phyloP scores from a whole-genome alignment of 2,797 vertebrate genomes.

The Protosalanx chinensis region DNA sequence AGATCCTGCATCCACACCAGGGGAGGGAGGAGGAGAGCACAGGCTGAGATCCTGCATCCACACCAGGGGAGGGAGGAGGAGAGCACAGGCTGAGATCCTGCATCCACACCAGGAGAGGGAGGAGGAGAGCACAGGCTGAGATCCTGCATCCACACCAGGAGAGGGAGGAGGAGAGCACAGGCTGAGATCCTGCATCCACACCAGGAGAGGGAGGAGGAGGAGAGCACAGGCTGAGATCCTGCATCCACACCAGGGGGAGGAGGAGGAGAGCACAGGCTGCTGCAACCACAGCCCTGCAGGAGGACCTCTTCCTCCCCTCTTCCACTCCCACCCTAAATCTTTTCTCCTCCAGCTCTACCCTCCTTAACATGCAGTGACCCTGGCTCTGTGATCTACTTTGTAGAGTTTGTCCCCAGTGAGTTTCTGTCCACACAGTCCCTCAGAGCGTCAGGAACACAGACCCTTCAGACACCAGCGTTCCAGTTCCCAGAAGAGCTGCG shows the following conservation, averaged over 20 bases:
- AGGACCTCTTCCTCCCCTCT: not conserved
- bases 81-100: not conserved
- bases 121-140: no score
- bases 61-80: no score
- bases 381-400: not conserved
- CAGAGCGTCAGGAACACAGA: no score
- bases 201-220: no score
- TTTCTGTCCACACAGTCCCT: conserved; percentile 29
- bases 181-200: not conserved
- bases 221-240: no score
- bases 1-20: not conserved
- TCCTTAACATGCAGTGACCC: no score
- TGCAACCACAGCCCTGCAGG: conserved; percentile 21
- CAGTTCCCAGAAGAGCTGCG: conserved; percentile 48
- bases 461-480: not conserved
- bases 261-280: no score
- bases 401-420: conserved; percentile 31
- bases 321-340: no score
- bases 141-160: not conserved
- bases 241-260: no score
- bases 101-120: not conserved
- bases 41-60: no score
- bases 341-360: not conserved
- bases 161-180: no score
- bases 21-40: no score